These are phyloP conservation scores for Monomorium pharaonis DNA, from an alignment of 1,140 invertebrate genomes.

Conservation along the genomic window DNA sequence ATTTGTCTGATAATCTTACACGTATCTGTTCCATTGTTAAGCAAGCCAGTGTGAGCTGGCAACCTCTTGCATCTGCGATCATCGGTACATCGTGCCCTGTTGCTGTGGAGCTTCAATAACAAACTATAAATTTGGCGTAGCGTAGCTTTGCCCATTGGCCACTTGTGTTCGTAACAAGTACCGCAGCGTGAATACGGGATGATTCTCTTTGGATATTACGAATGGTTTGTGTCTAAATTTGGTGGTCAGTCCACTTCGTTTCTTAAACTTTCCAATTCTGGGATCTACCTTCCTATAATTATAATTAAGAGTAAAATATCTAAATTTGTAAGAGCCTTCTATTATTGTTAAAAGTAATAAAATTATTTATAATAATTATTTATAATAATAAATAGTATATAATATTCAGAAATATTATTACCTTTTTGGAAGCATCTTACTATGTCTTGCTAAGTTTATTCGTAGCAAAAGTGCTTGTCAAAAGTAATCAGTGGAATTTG, in stretches of 20 bases:
- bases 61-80: slow-evolving; percentile 79
- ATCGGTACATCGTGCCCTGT: slow-evolving; percentile 74
- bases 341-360: neutral
- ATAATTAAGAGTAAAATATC: too few relatives aligned
- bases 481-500: neutral
- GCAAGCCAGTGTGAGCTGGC: slow-evolving; percentile 72
- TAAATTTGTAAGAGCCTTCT: neutral
- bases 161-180: slow-evolving; percentile 77
- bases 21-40: slow-evolving; percentile 76
- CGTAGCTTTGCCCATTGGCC: slow-evolving; percentile 68
- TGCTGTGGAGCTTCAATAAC: slow-evolving; percentile 75
- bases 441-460: neutral
- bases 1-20: slow-evolving; percentile 62
- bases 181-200: slow-evolving; percentile 73
- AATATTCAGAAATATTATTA: slow-evolving; percentile 2
- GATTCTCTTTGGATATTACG: slow-evolving; percentile 62
- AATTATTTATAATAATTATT: neutral
- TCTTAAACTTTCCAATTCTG: slow-evolving; percentile 74
- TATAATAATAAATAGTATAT: neutral
- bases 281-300: slow-evolving; percentile 72
- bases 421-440: slow-evolving; percentile 62
- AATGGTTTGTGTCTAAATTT: slow-evolving; percentile 71
- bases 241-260: slow-evolving; percentile 73
- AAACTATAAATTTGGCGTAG: slow-evolving; percentile 77
- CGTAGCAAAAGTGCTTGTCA: neutral